phyloP scores from a whole-genome alignment of 2,888 invertebrate genomes.

The Zootermopsis nevadensis region DNA sequence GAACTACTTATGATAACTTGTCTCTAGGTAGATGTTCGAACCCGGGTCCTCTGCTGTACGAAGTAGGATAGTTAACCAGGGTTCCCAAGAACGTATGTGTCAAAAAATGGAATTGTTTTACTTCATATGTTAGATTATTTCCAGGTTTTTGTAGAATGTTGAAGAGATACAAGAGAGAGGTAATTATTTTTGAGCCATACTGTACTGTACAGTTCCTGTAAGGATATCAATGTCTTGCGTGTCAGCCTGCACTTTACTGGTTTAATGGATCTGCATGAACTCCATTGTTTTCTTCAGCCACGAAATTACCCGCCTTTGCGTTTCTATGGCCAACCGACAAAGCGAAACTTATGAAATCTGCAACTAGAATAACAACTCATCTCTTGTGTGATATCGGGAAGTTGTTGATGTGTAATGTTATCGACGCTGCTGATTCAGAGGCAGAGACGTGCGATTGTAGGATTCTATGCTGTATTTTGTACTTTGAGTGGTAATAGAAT shows the following conservation, averaged over 20 bases:
- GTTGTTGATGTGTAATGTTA: background rate
- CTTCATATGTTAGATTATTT: no score
- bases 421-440: background rate
- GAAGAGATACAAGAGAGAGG: no score
- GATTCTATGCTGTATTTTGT: background rate
- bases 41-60: no score
- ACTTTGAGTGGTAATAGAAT: background rate
- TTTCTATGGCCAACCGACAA: background rate
- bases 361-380: background rate
- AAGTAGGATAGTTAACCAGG: no score
- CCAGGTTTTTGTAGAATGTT: no score
- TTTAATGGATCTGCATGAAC: conserved; percentile 10
- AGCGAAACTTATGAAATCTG: background rate
- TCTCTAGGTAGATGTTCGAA: no score
- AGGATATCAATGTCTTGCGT: background rate
- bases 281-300: background rate
- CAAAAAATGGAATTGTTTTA: no score
- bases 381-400: background rate
- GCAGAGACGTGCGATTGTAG: background rate
- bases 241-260: background rate
- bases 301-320: background rate
- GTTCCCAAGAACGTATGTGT: no score
- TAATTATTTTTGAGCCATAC: background rate
- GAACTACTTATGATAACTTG: no score
- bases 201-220: background rate